phyloP scores from a whole-genome alignment of 35 echinoderm and acorn worm genomes.

The Lytechinus pictus region DNA sequence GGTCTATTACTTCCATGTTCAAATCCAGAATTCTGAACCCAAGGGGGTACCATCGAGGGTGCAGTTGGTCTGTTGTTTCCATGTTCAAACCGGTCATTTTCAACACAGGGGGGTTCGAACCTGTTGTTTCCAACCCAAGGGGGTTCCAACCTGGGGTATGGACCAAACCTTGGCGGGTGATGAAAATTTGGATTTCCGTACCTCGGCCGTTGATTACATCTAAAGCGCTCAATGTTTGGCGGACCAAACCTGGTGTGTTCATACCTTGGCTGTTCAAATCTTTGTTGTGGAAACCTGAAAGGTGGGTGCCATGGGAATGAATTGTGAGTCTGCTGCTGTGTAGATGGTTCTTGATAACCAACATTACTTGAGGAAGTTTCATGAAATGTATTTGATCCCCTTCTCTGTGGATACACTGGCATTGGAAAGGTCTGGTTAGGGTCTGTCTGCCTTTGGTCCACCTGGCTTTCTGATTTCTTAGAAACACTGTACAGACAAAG shows the following conservation, averaged over 20 bases:
- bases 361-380: not conserved
- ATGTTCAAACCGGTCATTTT: no score
- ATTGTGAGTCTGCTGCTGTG: not conserved
- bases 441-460: not conserved
- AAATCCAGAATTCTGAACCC: no score
- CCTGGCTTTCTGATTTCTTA: not conserved
- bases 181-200: no score
- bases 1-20: no score
- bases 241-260: not conserved
- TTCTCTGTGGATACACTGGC: not conserved
- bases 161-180: no score
- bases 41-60: no score
- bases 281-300: not conserved
- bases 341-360: not conserved
- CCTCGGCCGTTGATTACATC: no score
- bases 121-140: no score
- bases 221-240: no score
- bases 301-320: not conserved
- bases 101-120: no score
- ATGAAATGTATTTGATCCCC: not conserved
- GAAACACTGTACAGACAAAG: not conserved
- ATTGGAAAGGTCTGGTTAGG: not conserved
- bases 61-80: no score
- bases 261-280: not conserved
- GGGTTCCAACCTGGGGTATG: no score